These are phyloP conservation scores for Suillia variegata DNA, from an alignment of 2,888 invertebrate genomes.

Conservation along the genomic window DNA sequence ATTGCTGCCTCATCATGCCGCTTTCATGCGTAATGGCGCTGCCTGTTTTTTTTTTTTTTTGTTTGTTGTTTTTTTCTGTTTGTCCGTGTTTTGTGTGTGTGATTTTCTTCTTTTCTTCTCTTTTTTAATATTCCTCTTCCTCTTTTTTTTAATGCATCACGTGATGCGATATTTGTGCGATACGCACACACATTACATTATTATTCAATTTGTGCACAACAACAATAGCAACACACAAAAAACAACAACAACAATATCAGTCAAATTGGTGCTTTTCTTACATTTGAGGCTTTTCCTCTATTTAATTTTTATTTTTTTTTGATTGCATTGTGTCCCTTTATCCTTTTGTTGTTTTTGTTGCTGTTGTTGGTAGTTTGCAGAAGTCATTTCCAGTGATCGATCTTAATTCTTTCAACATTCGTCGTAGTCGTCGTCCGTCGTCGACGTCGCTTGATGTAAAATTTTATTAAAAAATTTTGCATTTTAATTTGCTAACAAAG, in stretches of 20 bases:
- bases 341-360: slow-evolving; percentile 1
- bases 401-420: slow-evolving; percentile 55
- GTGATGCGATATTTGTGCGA: slow-evolving; percentile 9
- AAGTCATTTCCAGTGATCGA: slow-evolving; percentile 58
- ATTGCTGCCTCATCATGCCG: slow-evolving; percentile 43
- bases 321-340: too few relatives aligned
- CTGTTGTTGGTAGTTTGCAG: slow-evolving; percentile 37
- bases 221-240: background rate
- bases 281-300: background rate
- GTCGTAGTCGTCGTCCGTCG: slow-evolving; percentile 2
- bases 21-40: slow-evolving; percentile 40
- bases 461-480: slow-evolving; percentile 27
- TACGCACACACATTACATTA: slow-evolving; percentile 13
- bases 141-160: slow-evolving; percentile 15
- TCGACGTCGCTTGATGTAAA: too few relatives aligned
- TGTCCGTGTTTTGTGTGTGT: slow-evolving; percentile 10
- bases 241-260: background rate
- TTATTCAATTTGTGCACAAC: slow-evolving; percentile 17
- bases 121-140: slow-evolving; percentile 26
- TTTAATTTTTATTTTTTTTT: too few relatives aligned
- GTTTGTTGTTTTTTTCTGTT: slow-evolving; percentile 23
- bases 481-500: slow-evolving; percentile 48
- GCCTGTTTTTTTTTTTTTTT: slow-evolving; percentile 23
- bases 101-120: too few relatives aligned
- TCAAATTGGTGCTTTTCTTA: background rate